Evolutionary conservation across 2,888 invertebrate genomes (phyloP), one percentile per base, ranked within the genome.

Genomic region (Agriotes lineatus): DNA sequence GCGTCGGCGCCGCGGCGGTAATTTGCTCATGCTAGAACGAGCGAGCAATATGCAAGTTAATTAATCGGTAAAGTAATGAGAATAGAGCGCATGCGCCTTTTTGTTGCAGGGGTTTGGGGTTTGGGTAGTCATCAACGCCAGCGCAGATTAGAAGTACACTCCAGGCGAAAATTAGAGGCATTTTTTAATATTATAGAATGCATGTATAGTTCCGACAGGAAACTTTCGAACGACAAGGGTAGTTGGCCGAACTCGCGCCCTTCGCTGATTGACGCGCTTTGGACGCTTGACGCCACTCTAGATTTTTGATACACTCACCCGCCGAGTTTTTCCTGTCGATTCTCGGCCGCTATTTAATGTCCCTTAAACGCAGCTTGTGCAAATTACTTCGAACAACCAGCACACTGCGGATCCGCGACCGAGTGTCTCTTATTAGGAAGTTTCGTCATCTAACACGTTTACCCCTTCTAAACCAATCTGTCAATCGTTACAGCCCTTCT

Each of bases 71-170:
- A 82, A 83, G 84, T 85, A 85, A 85, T 85, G 85, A 85, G 85
- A 80, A 80, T 78, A 83, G 75, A 75, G 83, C 84, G 85, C 85
- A 82, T 78, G 82, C 84, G 84, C 79, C 74, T 69, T 67, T 70
- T 72, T 70, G 68, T 70, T 71, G 76, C 77, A 76, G 72, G 71
- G 73, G 67, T 68, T 69, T 68, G 67, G 66, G 72, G 50, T 56
- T 86, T 86, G 87, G 87, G 88, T 86, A 87, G 88, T 88, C 88
- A 88, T 88, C 89, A 89, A 83, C 83, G 84, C 83, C 88, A 88
- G 87, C 82, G 86, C 87, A 87, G 88, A 88, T 84, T 84, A 84
- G 79, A 80, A 79, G 88, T 87, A 88, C 81, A 81, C 79, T 80
- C 80, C 85, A 85, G 85, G 87, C 86, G 86, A 88, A 82, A 82